Percentiles rank a stretch among this genome's conserved stretches.
These are phyloP conservation scores for Octodon degus DNA, from an alignment of 2,113 vertebrate genomes.

Conservation along the genomic window DNA sequence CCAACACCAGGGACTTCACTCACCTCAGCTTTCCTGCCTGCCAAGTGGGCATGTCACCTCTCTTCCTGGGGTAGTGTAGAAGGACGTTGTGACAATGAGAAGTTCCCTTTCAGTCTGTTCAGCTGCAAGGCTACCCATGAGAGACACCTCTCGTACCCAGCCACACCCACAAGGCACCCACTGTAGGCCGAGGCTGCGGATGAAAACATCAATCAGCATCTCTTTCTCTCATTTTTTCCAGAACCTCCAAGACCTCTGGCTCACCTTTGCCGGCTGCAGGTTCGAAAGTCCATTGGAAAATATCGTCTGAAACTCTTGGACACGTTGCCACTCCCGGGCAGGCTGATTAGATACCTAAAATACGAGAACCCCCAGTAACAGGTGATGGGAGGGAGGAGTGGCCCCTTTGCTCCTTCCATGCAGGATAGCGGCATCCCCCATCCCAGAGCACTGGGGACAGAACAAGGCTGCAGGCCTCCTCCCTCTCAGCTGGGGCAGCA, in stretches of 20 bases:
- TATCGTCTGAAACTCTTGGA: conserved; percentile 89
- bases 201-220: fast-evolving
- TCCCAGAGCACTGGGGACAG: not conserved
- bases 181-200: not conserved
- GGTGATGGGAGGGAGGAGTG: fast-evolving
- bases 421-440: not conserved
- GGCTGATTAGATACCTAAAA: conserved; percentile 92
- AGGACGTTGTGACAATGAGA: not conserved
- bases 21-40: not conserved
- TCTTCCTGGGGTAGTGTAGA: not conserved
- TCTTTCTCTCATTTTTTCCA: conserved; percentile 79
- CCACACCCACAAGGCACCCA: too few species aligned
- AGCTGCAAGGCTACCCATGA: not conserved
- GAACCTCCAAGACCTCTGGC: conserved; percentile 92
- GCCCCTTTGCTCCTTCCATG: not conserved
- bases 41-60: not conserved
- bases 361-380: conserved; percentile 85
- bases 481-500: not conserved
- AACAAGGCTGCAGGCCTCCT: not conserved
- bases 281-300: conserved; percentile 90
- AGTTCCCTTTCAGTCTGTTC: not conserved
- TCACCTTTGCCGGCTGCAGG: conserved; percentile 93
- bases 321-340: conserved; percentile 91
- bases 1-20: not conserved
- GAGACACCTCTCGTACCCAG: not conserved